Percentiles rank a stretch among this genome's conserved stretches.
These are phyloP conservation scores for Drosophila recens DNA, from an alignment of 2,888 invertebrate genomes.

Conservation along the genomic window DNA sequence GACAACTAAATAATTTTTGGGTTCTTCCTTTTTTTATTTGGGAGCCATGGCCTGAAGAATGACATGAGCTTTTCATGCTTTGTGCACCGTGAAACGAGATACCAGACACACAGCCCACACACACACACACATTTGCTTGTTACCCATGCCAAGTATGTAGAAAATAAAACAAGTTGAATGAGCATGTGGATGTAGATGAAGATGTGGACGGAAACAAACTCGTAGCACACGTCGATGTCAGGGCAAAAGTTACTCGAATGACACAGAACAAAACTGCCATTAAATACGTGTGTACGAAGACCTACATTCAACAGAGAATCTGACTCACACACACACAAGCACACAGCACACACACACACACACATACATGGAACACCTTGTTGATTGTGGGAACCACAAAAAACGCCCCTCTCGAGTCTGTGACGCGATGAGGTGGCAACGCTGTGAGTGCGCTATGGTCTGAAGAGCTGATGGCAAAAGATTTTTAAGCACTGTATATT, in stretches of 20 bases:
- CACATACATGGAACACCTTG: conserved; percentile 32
- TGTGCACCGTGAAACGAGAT: conserved; percentile 74
- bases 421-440: neutral
- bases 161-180: conserved; percentile 51
- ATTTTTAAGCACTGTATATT: conserved; percentile 25
- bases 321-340: conserved; percentile 12
- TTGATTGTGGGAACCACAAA: conserved; percentile 43
- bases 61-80: conserved; percentile 64
- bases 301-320: conserved; percentile 20
- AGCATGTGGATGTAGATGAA: neutral
- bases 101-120: conserved; percentile 37
- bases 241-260: conserved; percentile 65
- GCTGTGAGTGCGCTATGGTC: neutral
- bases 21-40: conserved; percentile 26
- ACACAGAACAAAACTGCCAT: conserved; percentile 62
- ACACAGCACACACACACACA: conserved; percentile 9
- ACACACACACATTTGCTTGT: conserved; percentile 32
- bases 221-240: conserved; percentile 31
- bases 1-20: conserved; percentile 56
- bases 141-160: conserved; percentile 51
- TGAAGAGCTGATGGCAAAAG: neutral
- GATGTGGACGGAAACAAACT: neutral
- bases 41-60: conserved; percentile 24
- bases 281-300: conserved; percentile 35
- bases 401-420: conserved; percentile 32